phyloP scores from a whole-genome alignment of 2,797 vertebrate species.

The Coregonus ussuriensis region DNA sequence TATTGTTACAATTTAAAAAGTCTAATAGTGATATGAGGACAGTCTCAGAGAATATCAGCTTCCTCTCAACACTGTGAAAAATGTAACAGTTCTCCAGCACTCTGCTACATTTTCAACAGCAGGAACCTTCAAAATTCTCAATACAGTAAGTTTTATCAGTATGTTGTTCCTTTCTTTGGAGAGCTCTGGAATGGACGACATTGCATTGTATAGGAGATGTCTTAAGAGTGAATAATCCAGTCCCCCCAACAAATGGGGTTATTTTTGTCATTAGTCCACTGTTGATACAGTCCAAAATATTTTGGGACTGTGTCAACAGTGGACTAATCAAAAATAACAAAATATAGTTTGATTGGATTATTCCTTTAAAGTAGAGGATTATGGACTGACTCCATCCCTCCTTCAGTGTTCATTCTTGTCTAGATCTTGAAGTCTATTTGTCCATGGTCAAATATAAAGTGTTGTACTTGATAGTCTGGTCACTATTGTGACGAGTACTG shows the following conservation, averaged over 20 bases:
- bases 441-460: neutral
- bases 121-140: neutral
- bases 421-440: neutral
- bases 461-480: neutral
- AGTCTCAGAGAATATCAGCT: constrained; percentile 50
- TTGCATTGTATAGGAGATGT: neutral
- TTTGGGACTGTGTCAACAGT: too few species aligned
- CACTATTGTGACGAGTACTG: neutral
- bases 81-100: constrained; percentile 34
- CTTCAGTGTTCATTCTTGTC: neutral
- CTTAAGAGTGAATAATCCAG: neutral
- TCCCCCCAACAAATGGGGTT: too few species aligned
- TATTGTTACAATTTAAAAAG: too few species aligned
- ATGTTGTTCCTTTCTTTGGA: neutral
- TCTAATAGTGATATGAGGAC: constrained; percentile 42
- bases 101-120: constrained; percentile 12
- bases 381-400: neutral
- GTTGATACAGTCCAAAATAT: neutral
- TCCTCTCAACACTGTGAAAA: constrained; percentile 45
- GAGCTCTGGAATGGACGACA: constrained; percentile 1
- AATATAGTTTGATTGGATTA: too few species aligned
- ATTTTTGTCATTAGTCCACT: too few species aligned
- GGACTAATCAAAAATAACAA: too few species aligned
- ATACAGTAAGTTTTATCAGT: neutral
- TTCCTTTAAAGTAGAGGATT: neutral